Evolutionary conservation across 2,113 vertebrate genomes (phyloP), one percentile per base, ranked within the genome.

Genomic region (Cephalopholis sonnerati): DNA sequence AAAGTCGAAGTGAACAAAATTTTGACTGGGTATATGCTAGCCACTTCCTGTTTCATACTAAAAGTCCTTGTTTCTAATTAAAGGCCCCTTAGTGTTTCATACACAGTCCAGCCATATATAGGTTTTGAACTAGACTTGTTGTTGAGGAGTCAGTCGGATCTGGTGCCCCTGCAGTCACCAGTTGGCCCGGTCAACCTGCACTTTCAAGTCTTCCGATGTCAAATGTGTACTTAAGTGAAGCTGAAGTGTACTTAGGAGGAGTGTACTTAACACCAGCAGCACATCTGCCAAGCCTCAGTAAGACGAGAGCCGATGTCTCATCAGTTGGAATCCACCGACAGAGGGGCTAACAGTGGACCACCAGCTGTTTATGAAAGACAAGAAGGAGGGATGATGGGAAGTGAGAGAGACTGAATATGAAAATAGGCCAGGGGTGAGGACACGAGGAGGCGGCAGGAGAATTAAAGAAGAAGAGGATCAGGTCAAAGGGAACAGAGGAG

Each of bases 181-280:
- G 53, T 36, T 71, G 53, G 9, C 64, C 74, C 22, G 0, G 79
- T 79, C 77, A 79, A 63, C 72, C 74, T 72, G 50, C 48, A 46
- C 82, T 75, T 76, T 66, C 18, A 63, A 78, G 53, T 62, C 68
- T 78, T 75, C 69, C 24, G 29, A 53, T 74, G 74, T 84, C 79
- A 78, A 74, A 89, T 50, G 55, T 55, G 59, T 58, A 22, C 78
- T 86, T 81, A 79, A 77, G 62, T 53, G 46, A 70, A 82, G 66
- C 68, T 82, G 46, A 70, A 87, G 70, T 65, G 79, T 89, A 17
- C 83, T 89, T 69, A 73, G 17, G 64, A 48, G 51, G 51, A 82
- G 70, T n/a, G 83, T 82, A 55, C 70, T 90, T 75, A 90, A 80
- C 74, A 77, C 58, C 70, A 63, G 61, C 71, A 20, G 54, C 80